Evolutionary conservation across 2,888 invertebrate genomes (phyloP).

Genomic region (Drosophila dives): DNA sequence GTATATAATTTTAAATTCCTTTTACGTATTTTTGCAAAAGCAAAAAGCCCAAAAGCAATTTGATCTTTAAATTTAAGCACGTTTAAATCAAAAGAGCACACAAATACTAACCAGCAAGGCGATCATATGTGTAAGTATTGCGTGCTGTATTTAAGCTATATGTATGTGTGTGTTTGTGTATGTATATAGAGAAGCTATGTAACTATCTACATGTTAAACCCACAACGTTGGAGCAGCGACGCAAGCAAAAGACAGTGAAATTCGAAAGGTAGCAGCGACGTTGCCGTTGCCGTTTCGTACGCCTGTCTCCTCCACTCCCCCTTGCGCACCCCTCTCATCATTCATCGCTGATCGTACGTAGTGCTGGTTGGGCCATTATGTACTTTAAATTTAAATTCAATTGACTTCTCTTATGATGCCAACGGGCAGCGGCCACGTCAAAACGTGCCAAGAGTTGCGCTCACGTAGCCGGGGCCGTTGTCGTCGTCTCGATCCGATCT

Average conservation of each 20-base stretch:
- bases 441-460: slow-evolving; percentile 72
- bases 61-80: slow-evolving; percentile 80
- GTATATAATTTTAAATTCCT: slow-evolving; percentile 70
- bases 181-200: slow-evolving; percentile 43
- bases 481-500: slow-evolving; percentile 36
- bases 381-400: slow-evolving; percentile 81
- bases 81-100: slow-evolving; percentile 77
- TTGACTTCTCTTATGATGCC: slow-evolving; percentile 81
- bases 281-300: slow-evolving; percentile 33
- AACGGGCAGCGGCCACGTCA: slow-evolving; percentile 76
- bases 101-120: slow-evolving; percentile 48
- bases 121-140: slow-evolving; percentile 54
- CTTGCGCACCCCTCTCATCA: background rate
- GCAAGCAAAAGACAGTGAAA: slow-evolving; percentile 76
- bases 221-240: slow-evolving; percentile 61
- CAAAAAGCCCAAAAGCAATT: slow-evolving; percentile 64
- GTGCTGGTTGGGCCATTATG: slow-evolving; percentile 67
- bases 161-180: slow-evolving; percentile 10
- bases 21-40: slow-evolving; percentile 44
- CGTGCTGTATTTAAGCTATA: slow-evolving; percentile 36
- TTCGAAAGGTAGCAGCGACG: slow-evolving; percentile 72
- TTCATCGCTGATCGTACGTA: slow-evolving; percentile 31
- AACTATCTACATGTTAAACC: slow-evolving; percentile 50
- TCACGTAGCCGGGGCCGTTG: slow-evolving; percentile 61
- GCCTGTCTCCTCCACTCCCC: slow-evolving; percentile 3